phyloP scores from a whole-genome alignment of 2,797 vertebrate species.

The Acanthurus lineatus region DNA sequence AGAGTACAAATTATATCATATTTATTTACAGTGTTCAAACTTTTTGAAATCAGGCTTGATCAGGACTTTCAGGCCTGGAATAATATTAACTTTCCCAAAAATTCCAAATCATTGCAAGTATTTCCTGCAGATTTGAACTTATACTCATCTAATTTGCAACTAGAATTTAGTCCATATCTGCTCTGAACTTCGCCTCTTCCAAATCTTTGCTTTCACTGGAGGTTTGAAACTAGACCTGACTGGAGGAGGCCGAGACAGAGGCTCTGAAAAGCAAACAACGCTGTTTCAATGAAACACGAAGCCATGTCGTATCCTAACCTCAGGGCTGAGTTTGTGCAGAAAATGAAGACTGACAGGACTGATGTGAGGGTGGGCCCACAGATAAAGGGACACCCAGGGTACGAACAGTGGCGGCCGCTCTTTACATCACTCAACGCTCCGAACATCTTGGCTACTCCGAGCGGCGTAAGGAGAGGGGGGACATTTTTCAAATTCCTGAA shows the following conservation, averaged over 20 bases:
- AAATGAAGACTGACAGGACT: slow-evolving; percentile 70
- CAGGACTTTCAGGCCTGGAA: no score
- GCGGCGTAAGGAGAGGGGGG: slow-evolving; percentile 7
- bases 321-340: slow-evolving; percentile 35
- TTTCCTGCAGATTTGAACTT: slow-evolving; percentile 41
- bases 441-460: slow-evolving; percentile 37
- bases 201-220: slow-evolving; percentile 34
- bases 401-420: slow-evolving; percentile 44
- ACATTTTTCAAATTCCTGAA: slow-evolving; percentile 73
- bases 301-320: slow-evolving; percentile 35
- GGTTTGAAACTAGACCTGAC: slow-evolving; percentile 70
- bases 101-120: not conserved
- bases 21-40: no score
- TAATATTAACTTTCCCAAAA: no score
- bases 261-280: slow-evolving; percentile 41
- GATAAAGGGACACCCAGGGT: slow-evolving; percentile 58
- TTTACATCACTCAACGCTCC: slow-evolving; percentile 61
- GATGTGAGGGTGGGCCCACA: slow-evolving; percentile 50
- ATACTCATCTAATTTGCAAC: slow-evolving; percentile 37
- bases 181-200: slow-evolving; percentile 44
- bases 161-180: not conserved
- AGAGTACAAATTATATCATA: no score
- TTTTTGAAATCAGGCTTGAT: no score
- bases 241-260: slow-evolving; percentile 58
- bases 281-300: slow-evolving; percentile 50